Conservation (phyloP, 2,113 vertebrate genomes). For the Puffinus mauretanicus region DNA sequence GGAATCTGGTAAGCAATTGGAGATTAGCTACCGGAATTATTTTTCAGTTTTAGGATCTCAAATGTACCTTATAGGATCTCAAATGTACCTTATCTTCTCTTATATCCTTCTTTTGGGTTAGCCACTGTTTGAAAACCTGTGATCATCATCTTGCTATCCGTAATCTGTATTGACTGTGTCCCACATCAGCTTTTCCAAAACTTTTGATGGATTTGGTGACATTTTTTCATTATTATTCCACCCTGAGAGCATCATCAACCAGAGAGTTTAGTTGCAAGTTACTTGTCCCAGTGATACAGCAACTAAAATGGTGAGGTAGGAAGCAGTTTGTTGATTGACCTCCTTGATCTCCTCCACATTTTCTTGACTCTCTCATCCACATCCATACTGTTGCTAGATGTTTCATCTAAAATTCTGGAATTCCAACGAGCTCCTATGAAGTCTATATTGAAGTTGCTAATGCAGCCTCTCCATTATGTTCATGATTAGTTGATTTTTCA, state of each 20-base stretch:
- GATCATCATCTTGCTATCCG: background rate
- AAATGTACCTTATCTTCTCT: background rate
- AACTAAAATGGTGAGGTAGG: background rate
- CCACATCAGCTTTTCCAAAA: background rate
- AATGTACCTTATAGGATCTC: background rate
- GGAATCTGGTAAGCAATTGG: background rate
- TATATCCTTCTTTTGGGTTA: background rate
- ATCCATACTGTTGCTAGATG: background rate
- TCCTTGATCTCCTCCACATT: background rate
- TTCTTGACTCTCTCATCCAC: background rate
- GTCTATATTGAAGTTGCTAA: background rate
- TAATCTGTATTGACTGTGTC: background rate
- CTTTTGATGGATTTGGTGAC: background rate
- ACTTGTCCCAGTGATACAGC: background rate
- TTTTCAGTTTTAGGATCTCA: background rate
- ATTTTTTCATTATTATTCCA: background rate
- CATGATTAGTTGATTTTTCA: background rate
- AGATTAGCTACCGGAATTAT: background rate
- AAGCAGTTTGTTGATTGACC: background rate
- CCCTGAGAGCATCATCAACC: background rate
- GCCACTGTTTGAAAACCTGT: background rate
- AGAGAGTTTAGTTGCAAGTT: background rate
- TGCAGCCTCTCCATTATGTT: background rate
- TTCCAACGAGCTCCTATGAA: background rate
- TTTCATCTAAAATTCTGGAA: background rate